phyloP scores from a whole-genome alignment of 1,140 invertebrate species.

The Bombyx mori region DNA sequence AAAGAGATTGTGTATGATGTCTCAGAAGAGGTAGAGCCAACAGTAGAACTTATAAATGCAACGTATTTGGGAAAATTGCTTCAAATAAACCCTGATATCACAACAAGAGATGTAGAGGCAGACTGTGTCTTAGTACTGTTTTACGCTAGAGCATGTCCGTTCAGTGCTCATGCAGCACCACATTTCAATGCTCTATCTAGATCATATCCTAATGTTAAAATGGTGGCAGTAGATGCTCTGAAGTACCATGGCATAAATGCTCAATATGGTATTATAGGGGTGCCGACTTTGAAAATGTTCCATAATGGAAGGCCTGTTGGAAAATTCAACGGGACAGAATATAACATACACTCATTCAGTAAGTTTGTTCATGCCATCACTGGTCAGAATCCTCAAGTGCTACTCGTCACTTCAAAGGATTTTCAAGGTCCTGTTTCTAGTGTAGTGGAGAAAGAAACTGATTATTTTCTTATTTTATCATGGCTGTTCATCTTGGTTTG shows the following conservation, averaged over 20 bases:
- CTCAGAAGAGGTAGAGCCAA: conserved; percentile 36
- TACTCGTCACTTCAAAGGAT: conserved; percentile 83
- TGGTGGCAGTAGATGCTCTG: conserved; percentile 92
- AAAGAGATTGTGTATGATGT: conserved; percentile 51
- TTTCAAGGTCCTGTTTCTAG: conserved; percentile 85
- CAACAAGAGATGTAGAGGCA: conserved; percentile 54
- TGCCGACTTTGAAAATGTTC: conserved; percentile 93
- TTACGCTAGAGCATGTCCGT: conserved; percentile 91
- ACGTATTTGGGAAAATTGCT: conserved; percentile 49
- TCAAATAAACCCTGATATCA: conserved; percentile 55
- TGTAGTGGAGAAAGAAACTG: conserved; percentile 79
- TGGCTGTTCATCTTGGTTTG: conserved; percentile 90
- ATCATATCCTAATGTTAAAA: conserved; percentile 89
- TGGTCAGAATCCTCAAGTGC: conserved; percentile 74
- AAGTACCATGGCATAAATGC: conserved; percentile 90
- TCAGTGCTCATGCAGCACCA: conserved; percentile 90
- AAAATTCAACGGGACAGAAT: conserved; percentile 89
- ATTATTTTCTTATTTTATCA: conserved; percentile 86
- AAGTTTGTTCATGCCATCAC: conserved; percentile 88
- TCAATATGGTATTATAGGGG: conserved; percentile 93
- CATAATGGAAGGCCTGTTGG: conserved; percentile 91
- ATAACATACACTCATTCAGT: conserved; percentile 84
- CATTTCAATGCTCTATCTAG: conserved; percentile 89
- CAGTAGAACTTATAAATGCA: conserved; percentile 63
- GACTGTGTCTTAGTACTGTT: conserved; percentile 89